Base-by-base conservation (phyloP, 1,140 invertebrate species). In the Drosophila nigromelanica region DNA sequence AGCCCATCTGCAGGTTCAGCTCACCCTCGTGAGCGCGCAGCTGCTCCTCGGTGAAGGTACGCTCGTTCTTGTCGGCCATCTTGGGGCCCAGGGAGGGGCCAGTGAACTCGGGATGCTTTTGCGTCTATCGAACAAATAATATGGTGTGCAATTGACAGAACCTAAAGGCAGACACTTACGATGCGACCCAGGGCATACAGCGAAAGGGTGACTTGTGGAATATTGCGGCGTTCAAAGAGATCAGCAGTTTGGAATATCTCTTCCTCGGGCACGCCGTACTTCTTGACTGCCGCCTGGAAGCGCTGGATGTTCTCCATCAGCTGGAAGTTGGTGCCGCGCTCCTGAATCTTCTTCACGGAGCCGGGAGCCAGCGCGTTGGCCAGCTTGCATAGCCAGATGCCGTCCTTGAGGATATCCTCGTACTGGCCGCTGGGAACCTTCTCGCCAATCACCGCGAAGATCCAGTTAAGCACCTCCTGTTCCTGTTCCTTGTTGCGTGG, bases 241-340 rank as follows among this genome's bases (percentile, higher is more conserved):
- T 99, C 98, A 35, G 98, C 98, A 0, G 98, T 99, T 93, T 99
- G 98, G 94, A 99, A 99, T 80, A 99, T 98, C 94, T 99, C 98
- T 91, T 98, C 97, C 86, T 98, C 96, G 37, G 96, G 98, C 10
- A 99, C 96, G 18, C 98, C 98, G 90, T 99, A 99, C 68, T 96
- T 96, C 92, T 97, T 98, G 42, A 96, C 95, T 0, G 96, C 98
- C 14, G 96, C 96, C 93, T 99, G 98, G 93, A 99, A 99, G 93
- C 97, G 95, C 92, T 98, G 97, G 83, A 99, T 96, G 92, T 99
- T 99, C 93, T 99, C 98, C 98, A 99, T 99, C 73, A 99, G 94
- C 80, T 99, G 98, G 93, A 99, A 99, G 80, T 98, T 98, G 24
- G 98, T 98, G 79, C 98, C 98, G 82, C 96, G 97, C 45, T 96